Evolutionary conservation across 2,113 vertebrate species (phyloP), one percentile per base, ranked within the genome.

Genomic region (Dasyprocta punctata): DNA sequence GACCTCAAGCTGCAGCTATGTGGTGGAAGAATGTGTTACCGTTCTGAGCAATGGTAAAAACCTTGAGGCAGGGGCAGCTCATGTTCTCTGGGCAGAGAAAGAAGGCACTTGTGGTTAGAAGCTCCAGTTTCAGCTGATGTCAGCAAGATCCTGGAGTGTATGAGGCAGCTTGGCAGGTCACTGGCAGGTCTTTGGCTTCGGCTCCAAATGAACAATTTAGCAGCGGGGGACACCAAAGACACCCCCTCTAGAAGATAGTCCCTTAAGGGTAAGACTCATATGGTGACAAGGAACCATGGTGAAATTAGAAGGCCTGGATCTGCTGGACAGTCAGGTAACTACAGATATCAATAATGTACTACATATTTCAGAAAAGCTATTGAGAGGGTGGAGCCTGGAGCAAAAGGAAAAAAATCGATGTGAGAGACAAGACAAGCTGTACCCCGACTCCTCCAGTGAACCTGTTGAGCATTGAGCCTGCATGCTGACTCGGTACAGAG

Each of bases 371-470:
- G 44, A 41, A 78, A 78, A 41, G 36, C 69, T 78, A 44, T 14
- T 41, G 12, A 36, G 28, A 9, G 47, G 7, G 24, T 4, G 41
- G 41, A 65, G 22, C 3, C 0, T 14, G 22, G 0, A 20, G 47
- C 26, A 77, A 28, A 49, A 78, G 56, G 7, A 0, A 52, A 56
- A 61, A 47, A 47, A 13, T 67, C 60, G 10, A 65, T 24, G 2
- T 9, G 56, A 61, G n/a, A 84, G 36, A 33, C 4, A 19, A 22
- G 26, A 26, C 3, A 16, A 20, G 5, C 30, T 36, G 44, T 3
- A 0, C 1, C 0, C 3, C 7, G 10, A 1, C 41, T 7, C 30
- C 3, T 10, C n/a, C 14, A 1, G 0, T 52, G 65, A 52, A 4
- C 36, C 61, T 30, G 2, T 67, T 47, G 30, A 81, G 36, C n/a